A percentile compares a stretch with the other conserved stretches of the same genome.
Evolutionary conservation across 2,113 vertebrate species (phyloP).

Genomic region (Puma concolor): DNA sequence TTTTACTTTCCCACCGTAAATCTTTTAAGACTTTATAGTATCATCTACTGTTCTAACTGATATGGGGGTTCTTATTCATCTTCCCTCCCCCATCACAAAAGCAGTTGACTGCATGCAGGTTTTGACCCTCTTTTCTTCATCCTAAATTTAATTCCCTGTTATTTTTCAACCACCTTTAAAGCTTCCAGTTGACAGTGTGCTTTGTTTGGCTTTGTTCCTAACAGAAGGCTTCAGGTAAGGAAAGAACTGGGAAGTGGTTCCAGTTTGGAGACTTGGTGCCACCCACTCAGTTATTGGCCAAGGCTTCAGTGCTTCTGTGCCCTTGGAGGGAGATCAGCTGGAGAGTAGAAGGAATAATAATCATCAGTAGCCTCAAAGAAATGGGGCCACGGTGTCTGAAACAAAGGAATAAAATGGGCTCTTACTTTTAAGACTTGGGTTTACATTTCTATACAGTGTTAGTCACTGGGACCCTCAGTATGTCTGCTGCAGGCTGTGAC

Average conservation of each 20-base stretch:
- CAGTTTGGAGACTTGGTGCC: neutral
- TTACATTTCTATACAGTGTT: slow-evolving; percentile 13
- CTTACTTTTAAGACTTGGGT: neutral
- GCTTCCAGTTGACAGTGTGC: neutral
- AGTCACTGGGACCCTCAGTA: neutral
- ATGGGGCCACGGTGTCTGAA: neutral
- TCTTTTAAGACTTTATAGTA: neutral
- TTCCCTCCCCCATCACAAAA: slow-evolving; percentile 8
- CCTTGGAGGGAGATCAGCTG: slow-evolving; percentile 1
- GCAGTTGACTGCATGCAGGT: neutral
- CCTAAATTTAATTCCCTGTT: neutral
- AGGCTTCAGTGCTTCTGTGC: neutral
- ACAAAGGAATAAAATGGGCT: slow-evolving; percentile 22
- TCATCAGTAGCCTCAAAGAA: slow-evolving; percentile 3
- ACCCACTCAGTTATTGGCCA: neutral
- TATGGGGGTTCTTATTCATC: neutral
- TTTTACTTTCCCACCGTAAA: neutral
- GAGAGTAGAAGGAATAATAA: slow-evolving; percentile 11
- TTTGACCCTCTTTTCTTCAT: neutral
- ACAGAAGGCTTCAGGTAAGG: slow-evolving; percentile 13
- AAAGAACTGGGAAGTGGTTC: slow-evolving; percentile 17
- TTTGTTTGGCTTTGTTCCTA: slow-evolving; percentile 29
- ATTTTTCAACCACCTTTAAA: slow-evolving; percentile 36
- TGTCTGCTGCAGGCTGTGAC: neutral
- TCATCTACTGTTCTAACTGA: neutral